Evolutionary conservation across 2,113 vertebrate species (phyloP), one percentile per base, ranked within the genome.

Genomic region (Microtus oregoni): DNA sequence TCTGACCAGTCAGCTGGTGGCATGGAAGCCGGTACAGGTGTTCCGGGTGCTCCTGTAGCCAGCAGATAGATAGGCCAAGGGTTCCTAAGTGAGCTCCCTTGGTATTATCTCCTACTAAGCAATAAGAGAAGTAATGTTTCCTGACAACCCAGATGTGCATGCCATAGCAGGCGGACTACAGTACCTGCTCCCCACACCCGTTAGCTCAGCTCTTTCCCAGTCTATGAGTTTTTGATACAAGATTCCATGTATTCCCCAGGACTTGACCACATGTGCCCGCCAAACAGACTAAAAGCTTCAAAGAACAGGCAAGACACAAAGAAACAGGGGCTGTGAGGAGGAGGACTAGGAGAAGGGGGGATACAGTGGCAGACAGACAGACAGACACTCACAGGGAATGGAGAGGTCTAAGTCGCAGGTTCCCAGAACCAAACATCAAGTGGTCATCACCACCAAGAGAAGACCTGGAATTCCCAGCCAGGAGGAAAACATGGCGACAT

Each of bases 41-140:
- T 65, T 50, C 44, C 32, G 32, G 38, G 68, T 24, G n/a, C n/a
- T 24, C 61, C 38, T 32, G 9, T 1, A 30, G 61, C 5, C n/a
- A 77, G 41, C 14, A 22, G 15, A 5, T 17, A 20, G 8, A 73
- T 1, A 73, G 50, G 73, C 20, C 22, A 8, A 3, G 3, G 38
- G 90, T 67, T 75, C 67, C 91, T 41, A 85, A 41, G 55, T 35
- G 5, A 94, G 79, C 20, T 63, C 35, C 68, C n/a, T 86, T 79
- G 77, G 30, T 30, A 35, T n/a, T 89, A 75, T 70, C 50, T 47
- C 79, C 52, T 87, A n/a, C 72, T 28, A 90, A 50, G 76, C 28
- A 95, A 76, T 70, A 93, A 87, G 72, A 52, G 8, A 90, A 52
- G 73, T 65, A 41, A n/a, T 35, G 78, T 89, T 77, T 94, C 55